phyloP scores from a whole-genome alignment of 2,888 invertebrate genomes.

The Macrosoma leucophasiata region DNA sequence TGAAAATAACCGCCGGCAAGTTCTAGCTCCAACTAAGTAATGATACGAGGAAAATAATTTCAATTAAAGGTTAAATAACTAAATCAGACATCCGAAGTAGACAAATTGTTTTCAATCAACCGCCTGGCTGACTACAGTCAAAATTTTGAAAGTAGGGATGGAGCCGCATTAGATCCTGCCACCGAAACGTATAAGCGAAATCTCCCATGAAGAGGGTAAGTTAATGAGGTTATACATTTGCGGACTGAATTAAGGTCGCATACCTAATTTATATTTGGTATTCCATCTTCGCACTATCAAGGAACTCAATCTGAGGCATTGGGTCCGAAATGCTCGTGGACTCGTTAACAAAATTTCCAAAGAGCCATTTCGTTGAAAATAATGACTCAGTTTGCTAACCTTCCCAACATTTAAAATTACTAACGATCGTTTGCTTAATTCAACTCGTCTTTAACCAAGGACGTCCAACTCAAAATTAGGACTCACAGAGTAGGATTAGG shows the following conservation, averaged over 20 bases:
- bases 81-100: too few relatives aligned
- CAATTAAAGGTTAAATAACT: too few relatives aligned
- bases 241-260: constrained; percentile 38
- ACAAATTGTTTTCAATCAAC: too few relatives aligned
- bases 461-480: constrained; percentile 31
- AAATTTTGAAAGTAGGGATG: constrained; percentile 30
- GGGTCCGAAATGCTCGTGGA: neutral
- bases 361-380: too few relatives aligned
- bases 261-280: constrained; percentile 10
- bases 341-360: constrained; percentile 7
- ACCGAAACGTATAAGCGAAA: constrained; percentile 46
- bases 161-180: constrained; percentile 49
- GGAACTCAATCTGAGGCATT: constrained; percentile 1
- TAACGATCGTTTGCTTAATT: too few relatives aligned
- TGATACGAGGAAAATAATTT: too few relatives aligned
- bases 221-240: constrained; percentile 56
- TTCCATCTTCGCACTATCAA: constrained; percentile 9
- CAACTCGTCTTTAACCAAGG: too few relatives aligned
- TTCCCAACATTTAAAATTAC: too few relatives aligned
- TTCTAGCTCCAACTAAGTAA: too few relatives aligned
- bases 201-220: constrained; percentile 53
- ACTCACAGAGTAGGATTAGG: constrained; percentile 39
- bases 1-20: too few relatives aligned
- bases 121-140: too few relatives aligned
- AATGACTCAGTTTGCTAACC: too few relatives aligned